Base-by-base conservation (phyloP, 2,888 invertebrate genomes). In the Hirtodrosophila duncani region DNA sequence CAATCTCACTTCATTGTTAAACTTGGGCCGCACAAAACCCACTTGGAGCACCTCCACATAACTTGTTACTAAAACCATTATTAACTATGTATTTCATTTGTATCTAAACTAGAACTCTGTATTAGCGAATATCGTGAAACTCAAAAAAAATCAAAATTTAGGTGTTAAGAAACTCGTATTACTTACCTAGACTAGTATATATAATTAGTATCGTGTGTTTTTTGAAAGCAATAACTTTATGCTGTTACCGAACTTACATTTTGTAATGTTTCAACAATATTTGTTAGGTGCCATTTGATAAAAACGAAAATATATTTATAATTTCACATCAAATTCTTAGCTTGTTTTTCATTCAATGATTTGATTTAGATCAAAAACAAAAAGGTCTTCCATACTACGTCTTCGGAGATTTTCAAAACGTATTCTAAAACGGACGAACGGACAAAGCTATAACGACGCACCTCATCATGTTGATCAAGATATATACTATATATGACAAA, bases 251-350 rank as follows among this genome's bases (percentile, higher is more conserved):
- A 27, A 39, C 20, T 29, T 27, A 39, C 16, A 20, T 24, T 36
- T 33, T 39, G 20, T 33, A 57, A 18, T 48, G n/a, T 30, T 17
- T 30, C 29, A 41, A 48, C 9, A 27, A 30, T 48, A 57, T 29
- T 30, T 39, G 41, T 68, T 70, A 74, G 79, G 79, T 71, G 70
- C 70, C 70, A 71, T 71, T 71, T 66, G 51, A 69, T 59, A 72
- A 51, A 56, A 34, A 29, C 20, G 14, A 37, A 37, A 38, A 10
- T 23, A 37, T 10, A 46, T 43, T 45, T 33, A 14, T 21, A 7
- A n/a, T 43, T 38, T 33, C 16, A n/a, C n/a, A n/a, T n/a, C n/a
- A n/a, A n/a, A n/a, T n/a, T n/a, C n/a, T n/a, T n/a, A n/a, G n/a
- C n/a, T n/a, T n/a, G 9, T 56, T 27, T 26, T 10, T 11, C 11